Base-by-base conservation (phyloP, 1,140 invertebrate genomes). In the Drosophila varians region DNA sequence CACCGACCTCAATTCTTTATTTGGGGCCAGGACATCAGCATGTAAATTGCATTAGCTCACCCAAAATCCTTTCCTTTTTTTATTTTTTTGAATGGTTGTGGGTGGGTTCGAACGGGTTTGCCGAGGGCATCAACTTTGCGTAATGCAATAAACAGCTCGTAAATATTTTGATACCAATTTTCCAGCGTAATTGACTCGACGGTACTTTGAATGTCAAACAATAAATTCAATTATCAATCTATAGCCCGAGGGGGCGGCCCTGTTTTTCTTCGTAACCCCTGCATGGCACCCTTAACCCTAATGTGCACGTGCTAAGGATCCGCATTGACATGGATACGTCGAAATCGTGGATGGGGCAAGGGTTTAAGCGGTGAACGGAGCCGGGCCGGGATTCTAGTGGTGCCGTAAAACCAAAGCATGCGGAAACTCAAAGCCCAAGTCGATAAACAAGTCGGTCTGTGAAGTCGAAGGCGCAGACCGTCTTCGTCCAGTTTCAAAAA, bases 141-240 rank as follows among this genome's bases (percentile, higher is more conserved):
- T 87, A 87, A 87, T 87, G 77, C 83, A 87, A 87, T 87, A 87
- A 87, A 87, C 82, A 87, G 82, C 77, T 87, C 82, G 82, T 87
- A 87, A 87, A 87, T 87, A 87, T 87, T 87, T 87, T 87, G 82
- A 87, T 87, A 87, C 82, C 83, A 88, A 87, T 88, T 87, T 87
- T 82, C 69, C 82, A 75, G 70, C 77, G 83, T 87, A 87, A 87
- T 87, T 87, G 82, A 87, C 77, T 82, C 74, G 74, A 87, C 57
- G 77, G 70, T 87, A 87, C 82, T 87, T 87, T 87, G 61, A 87
- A 74, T 87, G 82, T 87, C 82, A 87, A 87, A 87, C 82, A 87
- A 87, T 87, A 87, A 87, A 87, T 87, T 87, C 82, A 87, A 87
- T 87, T 87, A 87, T 83, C 74, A 87, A 87, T 77, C 73, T 73